Base-by-base conservation (phyloP, 2,888 invertebrate genomes). In the Temnothorax rugatulus region DNA sequence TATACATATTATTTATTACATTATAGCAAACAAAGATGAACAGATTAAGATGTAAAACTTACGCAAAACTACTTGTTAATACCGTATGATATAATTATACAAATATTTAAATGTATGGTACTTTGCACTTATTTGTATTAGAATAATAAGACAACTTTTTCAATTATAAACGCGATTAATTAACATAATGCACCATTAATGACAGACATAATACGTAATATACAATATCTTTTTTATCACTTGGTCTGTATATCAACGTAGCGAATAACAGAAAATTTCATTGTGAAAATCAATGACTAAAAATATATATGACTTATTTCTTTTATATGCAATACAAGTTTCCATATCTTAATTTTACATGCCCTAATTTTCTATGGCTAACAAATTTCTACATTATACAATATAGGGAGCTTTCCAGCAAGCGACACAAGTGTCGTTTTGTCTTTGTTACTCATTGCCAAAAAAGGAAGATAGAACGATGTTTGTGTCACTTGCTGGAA, bases 51-150 rank as follows among this genome's bases (percentile, higher is more conserved):
- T 61, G 84, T 86, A 85, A 86, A 83, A 54, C 77, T 77, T 84
- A 84, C 88, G 88, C 82, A 90, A 91, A 90, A 91, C 18, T 91
- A 90, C 85, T 90, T 85, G 54, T 73, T 73, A 73, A 38, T 57
- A 41, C 84, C 85, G 87, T 90, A 90, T 84, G 84, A 88, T 87
- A 86, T 87, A 86, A 91, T 92, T 91, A 86, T 91, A 90, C 86
- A 90, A 90, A 89, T 88, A 90, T 90, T 84, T 82, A 89, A 79
- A 88, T 76, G 74, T 89, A 87, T 90, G 75, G 79, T 84, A 84
- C 57, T 89, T 84, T 88, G 41, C 81, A 85, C 84, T 69, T 82
- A 82, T 9, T 34, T 75, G 59, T 88, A 50, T 79, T 83, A 64
- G 64, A 68, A 74, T 79, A 63, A 69, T 83, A 71, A 74, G 47